Base-by-base conservation (phyloP, 2,797 vertebrate genomes). In the Syngnathus acus region DNA sequence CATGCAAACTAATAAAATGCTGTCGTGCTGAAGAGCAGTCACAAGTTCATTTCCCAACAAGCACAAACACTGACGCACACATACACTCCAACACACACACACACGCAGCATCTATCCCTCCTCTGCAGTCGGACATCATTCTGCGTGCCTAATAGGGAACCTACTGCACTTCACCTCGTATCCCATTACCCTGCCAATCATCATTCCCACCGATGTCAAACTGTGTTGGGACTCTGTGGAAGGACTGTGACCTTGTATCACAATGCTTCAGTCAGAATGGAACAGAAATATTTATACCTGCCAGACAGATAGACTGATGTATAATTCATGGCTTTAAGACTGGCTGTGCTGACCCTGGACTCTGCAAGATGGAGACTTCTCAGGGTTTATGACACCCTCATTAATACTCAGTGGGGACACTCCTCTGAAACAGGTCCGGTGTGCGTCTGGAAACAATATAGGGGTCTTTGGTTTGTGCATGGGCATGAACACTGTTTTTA, bases 261-360 rank as follows among this genome's bases (percentile, higher is more conserved):
- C 66, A 74, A 68, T 68, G 23, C 73, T 76, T 71, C 80, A 78
- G 74, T 84, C 72, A 80, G 75, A 82, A 84, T 82, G 74, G 80
- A 87, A 85, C 82, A 85, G 88, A 88, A 86, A 89, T 90, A 88
- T 87, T 88, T 87, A 87, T 87, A 82, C 75, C 82, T 80, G 77
- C 81, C 79, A 83, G 86, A 84, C 74, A 78, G 79, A 82, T 73
- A 82, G 82, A 85, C 74, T 83, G 79, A 89, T 90, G 85, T 87
- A 85, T 90, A 86, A 89, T 89, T 87, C 84, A 90, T 87, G 5
- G 43, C 69, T 77, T 78, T 84, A 75, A 85, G 81, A 77, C 65
- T 70, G 82, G 75, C 74, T 72, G 68, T 42, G 58, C 72, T 84
- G 83, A 87, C 83, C 88, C 84, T 71, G 81, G 75, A 80, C 75